phyloP scores from a whole-genome alignment of 2,797 vertebrate genomes.

The Garrulus glandarius region DNA sequence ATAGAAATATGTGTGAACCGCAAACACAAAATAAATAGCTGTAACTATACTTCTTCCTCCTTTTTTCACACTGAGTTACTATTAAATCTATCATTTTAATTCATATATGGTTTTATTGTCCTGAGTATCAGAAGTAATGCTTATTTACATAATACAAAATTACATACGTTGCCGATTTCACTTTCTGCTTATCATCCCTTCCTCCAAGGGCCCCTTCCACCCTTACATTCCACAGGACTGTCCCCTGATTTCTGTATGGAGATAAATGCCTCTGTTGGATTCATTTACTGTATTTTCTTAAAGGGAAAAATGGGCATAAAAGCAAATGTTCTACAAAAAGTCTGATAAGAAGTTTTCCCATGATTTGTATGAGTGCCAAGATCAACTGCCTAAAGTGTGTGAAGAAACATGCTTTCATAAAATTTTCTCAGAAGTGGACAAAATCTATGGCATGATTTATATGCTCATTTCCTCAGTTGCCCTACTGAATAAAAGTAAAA shows the following conservation, averaged over 20 bases:
- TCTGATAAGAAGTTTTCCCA: background rate
- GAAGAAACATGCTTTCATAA: background rate
- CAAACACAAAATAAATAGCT: background rate
- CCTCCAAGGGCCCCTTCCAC: background rate
- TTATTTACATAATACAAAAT: background rate
- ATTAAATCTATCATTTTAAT: background rate
- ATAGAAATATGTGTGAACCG: background rate
- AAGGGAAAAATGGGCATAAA: background rate
- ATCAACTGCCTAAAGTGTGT: background rate
- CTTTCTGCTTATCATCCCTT: background rate
- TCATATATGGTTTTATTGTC: background rate
- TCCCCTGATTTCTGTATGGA: background rate
- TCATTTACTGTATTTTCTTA: background rate
- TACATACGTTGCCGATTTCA: background rate
- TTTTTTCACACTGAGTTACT: background rate
- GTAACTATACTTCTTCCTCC: background rate
- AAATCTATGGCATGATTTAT: background rate
- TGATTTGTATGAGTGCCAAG: background rate
- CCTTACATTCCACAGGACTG: background rate
- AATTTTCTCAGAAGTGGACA: background rate
- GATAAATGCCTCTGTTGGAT: background rate
- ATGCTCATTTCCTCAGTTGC: background rate
- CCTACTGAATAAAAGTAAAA: background rate
- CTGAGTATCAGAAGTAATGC: background rate
- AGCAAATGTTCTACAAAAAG: background rate